Evolutionary conservation across 2,888 invertebrate genomes (phyloP), one percentile per base, ranked within the genome.

Genomic region (Plebejus melissa): DNA sequence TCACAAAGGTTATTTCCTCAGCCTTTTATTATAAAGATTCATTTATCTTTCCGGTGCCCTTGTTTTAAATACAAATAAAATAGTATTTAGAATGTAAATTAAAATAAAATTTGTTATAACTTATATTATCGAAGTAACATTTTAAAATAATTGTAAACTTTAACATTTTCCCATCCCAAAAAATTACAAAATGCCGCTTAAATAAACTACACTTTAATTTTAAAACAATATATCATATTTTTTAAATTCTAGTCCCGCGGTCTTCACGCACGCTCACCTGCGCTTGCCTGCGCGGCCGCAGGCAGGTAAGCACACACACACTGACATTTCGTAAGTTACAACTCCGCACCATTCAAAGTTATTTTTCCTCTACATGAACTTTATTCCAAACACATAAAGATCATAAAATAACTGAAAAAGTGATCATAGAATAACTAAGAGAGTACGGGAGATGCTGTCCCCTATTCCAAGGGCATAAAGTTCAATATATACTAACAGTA

Each of bases 251-350:
- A 38, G 79, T 76, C 77, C 77, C 50, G 77, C 82, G 78, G 57
- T 9, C 41, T 70, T 77, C 78, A 83, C 81, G 80, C 74, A 80
- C 60, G 74, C 77, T 80, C 84, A 85, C 85, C 85, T 84, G 84
- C 60, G 74, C 77, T 80, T 84, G 84, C 85, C 85, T 84, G 84
- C 82, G 77, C 77, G 82, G 78, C 81, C 83, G 82, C 83, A 83
- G 82, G 82, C 83, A 83, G 82, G 83, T 80, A 80, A 77, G 81
- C 79, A 78, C 74, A 69, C 75, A 58, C 76, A 76, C 74, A 74
- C 77, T 77, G 76, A 77, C 78, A 78, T 80, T 77, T 79, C 79
- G 78, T 80, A 76, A 80, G 77, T 77, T 78, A 78, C 77, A 22
- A 22, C 22, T 22, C 22, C 22, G 0, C 22, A 78, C 74, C 75